Evolutionary conservation across 1,140 invertebrate species (phyloP), one percentile per base, ranked within the genome.

Genomic region (Galendromus occidentalis): DNA sequence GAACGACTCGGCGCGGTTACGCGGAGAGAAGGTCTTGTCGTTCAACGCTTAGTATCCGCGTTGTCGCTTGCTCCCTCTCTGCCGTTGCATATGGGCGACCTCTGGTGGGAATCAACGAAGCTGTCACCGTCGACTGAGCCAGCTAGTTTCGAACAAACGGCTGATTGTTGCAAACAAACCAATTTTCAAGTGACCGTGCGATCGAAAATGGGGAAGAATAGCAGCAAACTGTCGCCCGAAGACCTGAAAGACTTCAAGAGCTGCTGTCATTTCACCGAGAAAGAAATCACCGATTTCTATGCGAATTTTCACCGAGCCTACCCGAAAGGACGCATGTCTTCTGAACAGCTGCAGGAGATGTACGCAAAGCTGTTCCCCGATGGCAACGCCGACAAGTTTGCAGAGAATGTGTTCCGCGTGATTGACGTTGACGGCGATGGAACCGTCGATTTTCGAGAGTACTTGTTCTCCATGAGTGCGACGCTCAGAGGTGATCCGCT

Each of bases 341-440:
- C 51, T 2, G 51, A 59, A 14, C 51, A 59, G 51, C 51, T 59
- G 51, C 51, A 59, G 20, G 51, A 25, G 20, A 59, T 59, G 51
- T 59, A 59, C 51, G 51, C 51, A 14, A 59, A 59, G 33, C 51
- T 59, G 14, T 59, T 59, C 51, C 51, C 51, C 33, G 51, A 59
- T 59, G 51, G 51, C 14, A 59, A 59, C 22, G 51, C 51, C 25
- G 51, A 59, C 51, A 33, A 59, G 51, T 59, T 59, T 59, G 51
- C 51, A 5, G 51, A 59, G 22, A 59, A 59, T 22, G 51, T 59
- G 33, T 59, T 59, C 33, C 12, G 51, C 1, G 51, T 59, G 14
- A 59, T 59, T 9, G 51, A 59, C 33, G 25, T 29, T 25, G 51
- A 59, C 22, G 51, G 51, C 25, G 22, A 59, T 22, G 51, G 51